Percentiles rank a stretch among this genome's conserved stretches.
phyloP scores from a whole-genome alignment of 1,140 invertebrate species.

The Cotesia vestalis region DNA sequence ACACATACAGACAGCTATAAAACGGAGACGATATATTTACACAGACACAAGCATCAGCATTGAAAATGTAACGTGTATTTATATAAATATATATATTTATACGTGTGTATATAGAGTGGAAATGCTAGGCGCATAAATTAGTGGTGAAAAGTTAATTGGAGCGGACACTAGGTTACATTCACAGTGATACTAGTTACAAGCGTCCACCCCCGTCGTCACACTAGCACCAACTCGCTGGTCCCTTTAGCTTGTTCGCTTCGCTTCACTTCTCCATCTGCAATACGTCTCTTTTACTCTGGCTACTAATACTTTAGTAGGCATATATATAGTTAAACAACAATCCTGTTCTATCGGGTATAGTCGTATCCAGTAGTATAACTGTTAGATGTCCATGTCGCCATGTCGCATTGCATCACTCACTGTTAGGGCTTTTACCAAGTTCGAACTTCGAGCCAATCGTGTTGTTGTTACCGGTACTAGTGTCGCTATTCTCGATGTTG shows the following conservation, averaged over 20 bases:
- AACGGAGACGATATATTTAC: constrained; percentile 2
- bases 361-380: too few relatives aligned
- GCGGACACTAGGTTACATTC: constrained; percentile 53
- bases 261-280: constrained; percentile 32
- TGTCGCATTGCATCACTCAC: constrained; percentile 1
- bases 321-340: too few relatives aligned
- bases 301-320: not conserved
- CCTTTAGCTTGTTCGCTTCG: not conserved
- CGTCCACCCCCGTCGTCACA: constrained; percentile 30
- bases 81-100: constrained; percentile 35
- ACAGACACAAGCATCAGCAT: not conserved
- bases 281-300: constrained; percentile 4
- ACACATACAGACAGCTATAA: not conserved
- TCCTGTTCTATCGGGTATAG: too few relatives aligned
- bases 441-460: too few relatives aligned
- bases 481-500: too few relatives aligned
- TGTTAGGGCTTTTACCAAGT: too few relatives aligned
- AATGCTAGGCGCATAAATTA: constrained; percentile 53
- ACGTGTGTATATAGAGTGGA: constrained; percentile 17
- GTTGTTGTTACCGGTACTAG: too few relatives aligned
- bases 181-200: constrained; percentile 52
- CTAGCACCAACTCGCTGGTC: constrained; percentile 7
- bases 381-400: not conserved
- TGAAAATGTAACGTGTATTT: not conserved
- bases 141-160: constrained; percentile 60